These are phyloP conservation scores for Cyanistes caeruleus DNA, from an alignment of 2,113 vertebrate genomes.

Conservation along the genomic window DNA sequence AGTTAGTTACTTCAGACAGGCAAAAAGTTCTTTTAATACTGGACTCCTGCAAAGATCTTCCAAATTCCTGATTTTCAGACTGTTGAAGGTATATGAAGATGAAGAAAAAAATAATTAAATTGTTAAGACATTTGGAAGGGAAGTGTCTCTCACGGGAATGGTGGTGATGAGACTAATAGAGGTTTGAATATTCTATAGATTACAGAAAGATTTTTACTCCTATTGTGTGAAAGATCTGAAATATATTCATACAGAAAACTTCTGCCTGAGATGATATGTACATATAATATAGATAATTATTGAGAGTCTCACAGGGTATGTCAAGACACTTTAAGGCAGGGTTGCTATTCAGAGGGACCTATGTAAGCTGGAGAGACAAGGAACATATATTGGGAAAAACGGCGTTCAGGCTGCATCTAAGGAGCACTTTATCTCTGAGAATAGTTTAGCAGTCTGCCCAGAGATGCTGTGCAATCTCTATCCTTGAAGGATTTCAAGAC, in stretches of 20 bases:
- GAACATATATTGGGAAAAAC: neutral
- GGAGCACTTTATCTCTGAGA: neutral
- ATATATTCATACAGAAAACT: neutral
- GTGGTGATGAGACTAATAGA: neutral
- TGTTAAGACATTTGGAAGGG: neutral
- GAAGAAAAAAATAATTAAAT: neutral
- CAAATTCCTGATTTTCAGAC: neutral
- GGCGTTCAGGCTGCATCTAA: neutral
- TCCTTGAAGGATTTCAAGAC: neutral
- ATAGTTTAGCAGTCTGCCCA: neutral
- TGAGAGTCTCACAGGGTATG: fast-evolving
- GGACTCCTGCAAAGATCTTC: neutral
- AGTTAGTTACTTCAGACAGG: neutral
- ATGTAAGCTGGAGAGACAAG: neutral
- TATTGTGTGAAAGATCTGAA: neutral
- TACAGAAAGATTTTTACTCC: neutral
- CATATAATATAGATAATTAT: neutral
- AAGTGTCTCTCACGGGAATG: neutral
- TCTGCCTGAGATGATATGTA: neutral
- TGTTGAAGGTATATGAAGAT: neutral
- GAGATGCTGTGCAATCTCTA: neutral
- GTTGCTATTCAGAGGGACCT: neutral
- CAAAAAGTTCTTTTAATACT: neutral
- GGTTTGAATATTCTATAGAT: neutral
- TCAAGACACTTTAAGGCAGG: neutral